These are phyloP conservation scores for Pyralis farinalis DNA, from an alignment of 2,888 invertebrate species.

Conservation along the genomic window DNA sequence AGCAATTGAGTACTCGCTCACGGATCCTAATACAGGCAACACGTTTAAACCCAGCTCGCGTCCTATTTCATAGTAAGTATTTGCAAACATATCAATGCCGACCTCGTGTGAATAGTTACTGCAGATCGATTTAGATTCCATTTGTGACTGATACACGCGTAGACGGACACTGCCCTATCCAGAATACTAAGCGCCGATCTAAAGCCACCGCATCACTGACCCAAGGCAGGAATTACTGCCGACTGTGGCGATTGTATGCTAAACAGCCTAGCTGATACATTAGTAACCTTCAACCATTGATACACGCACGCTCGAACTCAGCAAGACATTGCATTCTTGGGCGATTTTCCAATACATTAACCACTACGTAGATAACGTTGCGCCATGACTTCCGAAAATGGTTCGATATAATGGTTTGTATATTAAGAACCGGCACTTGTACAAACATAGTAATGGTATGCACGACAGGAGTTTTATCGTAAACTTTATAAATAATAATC, in stretches of 20 bases:
- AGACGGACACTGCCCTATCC: constrained; percentile 44
- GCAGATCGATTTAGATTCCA: constrained; percentile 60
- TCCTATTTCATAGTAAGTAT: constrained; percentile 47
- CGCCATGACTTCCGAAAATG: background rate
- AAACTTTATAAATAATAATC: constrained; percentile 17
- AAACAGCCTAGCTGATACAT: constrained; percentile 39
- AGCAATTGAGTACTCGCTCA: constrained; percentile 1
- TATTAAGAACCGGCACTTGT: constrained; percentile 24
- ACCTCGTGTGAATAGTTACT: constrained; percentile 73
- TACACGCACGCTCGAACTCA: constrained; percentile 8
- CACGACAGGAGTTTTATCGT: constrained; percentile 19
- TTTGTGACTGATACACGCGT: constrained; percentile 57
- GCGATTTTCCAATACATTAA: background rate
- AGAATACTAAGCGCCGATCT: constrained; percentile 64
- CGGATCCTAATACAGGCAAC: constrained; percentile 7
- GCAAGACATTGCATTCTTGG: background rate
- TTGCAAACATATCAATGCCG: constrained; percentile 59
- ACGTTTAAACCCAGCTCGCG: constrained; percentile 25
- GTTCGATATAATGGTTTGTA: constrained; percentile 14
- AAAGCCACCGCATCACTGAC: constrained; percentile 69
- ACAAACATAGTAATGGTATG: constrained; percentile 21
- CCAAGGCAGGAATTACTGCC: constrained; percentile 63
- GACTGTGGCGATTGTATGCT: constrained; percentile 59
- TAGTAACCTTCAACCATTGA: constrained; percentile 27
- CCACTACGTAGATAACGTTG: background rate